Evolutionary conservation across 2,797 vertebrate species (phyloP).

Genomic region (Micromesistius poutassou): DNA sequence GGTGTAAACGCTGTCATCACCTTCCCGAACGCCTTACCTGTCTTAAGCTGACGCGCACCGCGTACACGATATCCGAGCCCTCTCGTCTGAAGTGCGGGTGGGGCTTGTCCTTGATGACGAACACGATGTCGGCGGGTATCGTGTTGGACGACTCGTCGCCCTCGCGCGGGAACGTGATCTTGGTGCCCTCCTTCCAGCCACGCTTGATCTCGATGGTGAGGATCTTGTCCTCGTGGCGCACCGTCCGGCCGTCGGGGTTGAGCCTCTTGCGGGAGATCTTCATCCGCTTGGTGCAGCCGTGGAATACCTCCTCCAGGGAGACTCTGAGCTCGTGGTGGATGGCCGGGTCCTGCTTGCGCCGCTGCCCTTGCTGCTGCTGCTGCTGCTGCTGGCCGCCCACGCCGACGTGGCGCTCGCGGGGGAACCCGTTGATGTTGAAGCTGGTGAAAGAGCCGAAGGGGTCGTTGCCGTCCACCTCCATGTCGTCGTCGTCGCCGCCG

Average conservation of each 20-base stretch:
- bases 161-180: slow-evolving; percentile 97
- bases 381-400: slow-evolving; percentile 73
- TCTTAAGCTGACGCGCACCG: slow-evolving; percentile 87
- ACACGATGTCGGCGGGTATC: slow-evolving; percentile 97
- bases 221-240: slow-evolving; percentile 94
- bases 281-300: slow-evolving; percentile 95
- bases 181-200: slow-evolving; percentile 98
- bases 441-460: slow-evolving; percentile 88
- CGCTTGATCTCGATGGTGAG: slow-evolving; percentile 96
- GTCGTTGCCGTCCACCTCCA: slow-evolving; percentile 93
- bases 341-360: slow-evolving; percentile 93
- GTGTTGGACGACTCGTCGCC: slow-evolving; percentile 90
- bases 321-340: slow-evolving; percentile 94
- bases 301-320: slow-evolving; percentile 94
- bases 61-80: slow-evolving; percentile 94
- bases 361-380: slow-evolving; percentile 40
- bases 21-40: slow-evolving; percentile 79
- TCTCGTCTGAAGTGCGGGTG: slow-evolving; percentile 93
- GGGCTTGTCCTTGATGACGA: slow-evolving; percentile 98
- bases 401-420: slow-evolving; percentile 87
- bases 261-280: slow-evolving; percentile 94
- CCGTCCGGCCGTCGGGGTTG: slow-evolving; percentile 91
- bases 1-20: background rate
- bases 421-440: slow-evolving; percentile 94
- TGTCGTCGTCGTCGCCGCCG: slow-evolving; percentile 87